Conservation (phyloP, 2,797 vertebrate species). For the Pipistrellus kuhlii region DNA sequence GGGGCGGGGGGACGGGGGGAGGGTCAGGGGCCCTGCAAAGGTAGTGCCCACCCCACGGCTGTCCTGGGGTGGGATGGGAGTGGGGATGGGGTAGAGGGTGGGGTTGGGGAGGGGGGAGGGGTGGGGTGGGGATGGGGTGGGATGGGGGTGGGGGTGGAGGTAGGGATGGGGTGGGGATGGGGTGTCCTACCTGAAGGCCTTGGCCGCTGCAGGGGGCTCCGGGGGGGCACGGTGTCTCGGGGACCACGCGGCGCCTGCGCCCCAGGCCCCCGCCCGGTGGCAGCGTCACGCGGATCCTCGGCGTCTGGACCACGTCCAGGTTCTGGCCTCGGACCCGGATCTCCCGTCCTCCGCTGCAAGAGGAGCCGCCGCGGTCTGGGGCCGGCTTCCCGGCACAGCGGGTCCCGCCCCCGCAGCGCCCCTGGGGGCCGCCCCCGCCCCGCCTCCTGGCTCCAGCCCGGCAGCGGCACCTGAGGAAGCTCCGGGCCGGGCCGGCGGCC, state of each 20-base stretch:
- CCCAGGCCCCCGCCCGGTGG: conserved; percentile 79
- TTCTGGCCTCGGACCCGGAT: conserved; percentile 93
- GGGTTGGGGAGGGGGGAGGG: too few relatives aligned
- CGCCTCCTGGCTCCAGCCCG: too few relatives aligned
- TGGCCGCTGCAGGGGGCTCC: conserved; percentile 85
- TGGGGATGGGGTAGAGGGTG: too few relatives aligned
- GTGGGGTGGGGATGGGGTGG: not conserved
- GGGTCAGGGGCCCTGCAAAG: too few relatives aligned
- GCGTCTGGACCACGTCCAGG: conserved; percentile 95
- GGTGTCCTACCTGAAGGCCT: conserved; percentile 85
- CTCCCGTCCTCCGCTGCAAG: conserved; percentile 93
- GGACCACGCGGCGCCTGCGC: conserved; percentile 87
- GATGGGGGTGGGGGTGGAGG: too few relatives aligned
- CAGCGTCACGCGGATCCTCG: conserved; percentile 92
- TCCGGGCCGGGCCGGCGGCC: conserved; percentile 92
- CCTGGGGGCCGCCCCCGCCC: too few relatives aligned
- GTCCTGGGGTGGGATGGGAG: too few relatives aligned
- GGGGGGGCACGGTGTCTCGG: conserved; percentile 86
- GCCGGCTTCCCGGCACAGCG: too few relatives aligned
- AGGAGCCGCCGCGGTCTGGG: not conserved
- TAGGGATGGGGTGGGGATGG: fast-evolving
- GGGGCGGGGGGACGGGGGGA: not conserved
- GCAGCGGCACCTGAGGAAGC: conserved; percentile 92
- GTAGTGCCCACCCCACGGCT: fast-evolving
- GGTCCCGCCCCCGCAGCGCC: too few relatives aligned